Evolutionary conservation across 2,888 invertebrate genomes (phyloP).

Genomic region (Pollenia labialis): DNA sequence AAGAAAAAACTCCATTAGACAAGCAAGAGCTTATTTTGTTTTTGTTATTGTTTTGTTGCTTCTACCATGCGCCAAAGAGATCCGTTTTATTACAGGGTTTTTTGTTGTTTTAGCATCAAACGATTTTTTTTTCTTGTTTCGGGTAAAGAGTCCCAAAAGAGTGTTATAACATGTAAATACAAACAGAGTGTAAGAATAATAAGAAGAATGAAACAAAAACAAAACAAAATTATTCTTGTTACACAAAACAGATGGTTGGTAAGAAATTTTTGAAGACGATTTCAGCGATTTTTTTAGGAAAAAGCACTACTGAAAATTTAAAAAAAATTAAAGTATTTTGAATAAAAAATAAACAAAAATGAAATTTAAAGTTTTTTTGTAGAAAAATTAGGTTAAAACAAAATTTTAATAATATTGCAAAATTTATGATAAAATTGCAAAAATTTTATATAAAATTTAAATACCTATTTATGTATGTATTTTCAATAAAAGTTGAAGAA

Average conservation of each 20-base stretch:
- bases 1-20: conserved; percentile 8
- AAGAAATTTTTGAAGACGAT: background rate
- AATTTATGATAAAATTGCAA: too few relatives aligned
- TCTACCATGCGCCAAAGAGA: conserved; percentile 68
- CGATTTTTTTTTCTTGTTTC: conserved; percentile 18
- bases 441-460: background rate
- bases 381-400: background rate
- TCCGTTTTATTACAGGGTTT: conserved; percentile 31
- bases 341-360: background rate
- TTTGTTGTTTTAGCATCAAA: conserved; percentile 49
- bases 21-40: background rate
- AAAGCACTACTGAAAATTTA: background rate
- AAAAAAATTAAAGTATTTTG: background rate
- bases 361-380: background rate
- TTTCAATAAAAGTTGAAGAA: too few relatives aligned
- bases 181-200: conserved; percentile 26
- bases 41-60: conserved; percentile 32
- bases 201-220: conserved; percentile 17
- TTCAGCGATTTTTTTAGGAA: conserved; percentile 26
- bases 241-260: conserved; percentile 38
- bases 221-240: conserved; percentile 26
- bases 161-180: conserved; percentile 18
- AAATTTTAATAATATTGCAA: background rate
- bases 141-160: conserved; percentile 57
- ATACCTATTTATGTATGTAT: too few relatives aligned